Evolutionary conservation across 2,797 vertebrate species (phyloP), one percentile per base, ranked within the genome.

Genomic region (Ctenochaetus hawaiiensis): DNA sequence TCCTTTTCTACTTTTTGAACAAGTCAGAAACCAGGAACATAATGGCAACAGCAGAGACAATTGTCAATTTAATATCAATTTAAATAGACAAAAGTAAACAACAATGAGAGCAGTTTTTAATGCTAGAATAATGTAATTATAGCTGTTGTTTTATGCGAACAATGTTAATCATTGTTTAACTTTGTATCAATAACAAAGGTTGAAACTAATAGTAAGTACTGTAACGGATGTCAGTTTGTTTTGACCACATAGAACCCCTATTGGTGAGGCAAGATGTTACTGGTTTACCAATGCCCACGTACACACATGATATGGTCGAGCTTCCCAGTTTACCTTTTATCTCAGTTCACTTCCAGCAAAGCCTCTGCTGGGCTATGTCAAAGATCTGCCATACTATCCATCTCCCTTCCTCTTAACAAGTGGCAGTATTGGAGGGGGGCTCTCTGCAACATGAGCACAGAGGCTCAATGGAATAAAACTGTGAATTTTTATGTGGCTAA

Each of bases 401-500:
- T 67, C 61, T 64, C 72, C 60, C 41, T 68, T 76, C 68, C 26
- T 81, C 51, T 67, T 60, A 85, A 70, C 75, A 87, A 78, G 75
- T 58, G 57, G 77, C 64, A 47, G 70, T 44, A 14, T 68, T 59
- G 1, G n/a, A n/a, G 30, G 30, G 26, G 67, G 81, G 61, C 57
- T 80, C 77, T 77, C 73, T 59, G 70, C 26, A 30, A 78, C 65
- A 87, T 71, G 71, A 84, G 72, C 67, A 48, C 53, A 51, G 52
- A 59, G 67, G 68, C 78, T 82, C 69, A 34, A 53, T 53, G 80
- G 75, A 82, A 81, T 80, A 80, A 81, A 89, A 72, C 51, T 43
- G 58, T 67, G 72, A 34, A 75, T 83, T 53, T 78, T 64, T 84
- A 41, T 79, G 72, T 74, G 67, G 67, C 57, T 76, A 84, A 82